Base-by-base conservation (phyloP, 2,888 invertebrate species). In the Apamea epomidion region DNA sequence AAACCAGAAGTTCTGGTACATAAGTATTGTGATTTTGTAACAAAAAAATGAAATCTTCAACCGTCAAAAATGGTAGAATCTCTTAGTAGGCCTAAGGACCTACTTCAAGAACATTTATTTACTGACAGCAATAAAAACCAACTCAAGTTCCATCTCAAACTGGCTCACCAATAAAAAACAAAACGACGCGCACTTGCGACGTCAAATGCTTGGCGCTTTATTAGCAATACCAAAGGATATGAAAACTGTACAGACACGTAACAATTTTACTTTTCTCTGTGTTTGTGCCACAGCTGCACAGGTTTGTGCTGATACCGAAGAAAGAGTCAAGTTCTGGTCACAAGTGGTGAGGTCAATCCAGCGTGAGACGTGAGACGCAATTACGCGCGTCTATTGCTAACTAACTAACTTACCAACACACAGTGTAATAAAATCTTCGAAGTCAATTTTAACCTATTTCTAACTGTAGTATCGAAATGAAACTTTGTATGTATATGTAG, bases 181-280 rank as follows among this genome's bases (percentile, higher is more conserved):
- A 85, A 72, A 77, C 14, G 81, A 45, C 37, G 65, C 45, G 65
- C 65, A 60, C 83, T 80, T 84, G 80, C 21, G 69, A 85, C 81
- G n/a, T 85, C 85, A 85, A 80, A 84, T 72, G 70, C 81, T 81
- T 73, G 81, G 68, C 76, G 65, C 64, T 85, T 84, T 84, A 84
- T 85, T 84, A 83, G 68, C 64, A 81, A 64, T 82, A 48, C 62
- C 69, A 82, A 64, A 69, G 81, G 69, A 18, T 58, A 64, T 29
- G 54, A 54, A 29, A 48, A 48, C 32, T 0, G 14, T 29, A 62
- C 21, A 81, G 81, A 37, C 14, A 12, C 14, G 62, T 58, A 25
- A 58, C 21, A 58, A 25, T 58, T 58, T 58, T 25, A 58, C 25
- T 10, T 58, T 58, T 25, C 21, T 54, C 54, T 8, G 25, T 54